Conservation (phyloP, 2,113 vertebrate species). For the Kryptolebias marmoratus region DNA sequence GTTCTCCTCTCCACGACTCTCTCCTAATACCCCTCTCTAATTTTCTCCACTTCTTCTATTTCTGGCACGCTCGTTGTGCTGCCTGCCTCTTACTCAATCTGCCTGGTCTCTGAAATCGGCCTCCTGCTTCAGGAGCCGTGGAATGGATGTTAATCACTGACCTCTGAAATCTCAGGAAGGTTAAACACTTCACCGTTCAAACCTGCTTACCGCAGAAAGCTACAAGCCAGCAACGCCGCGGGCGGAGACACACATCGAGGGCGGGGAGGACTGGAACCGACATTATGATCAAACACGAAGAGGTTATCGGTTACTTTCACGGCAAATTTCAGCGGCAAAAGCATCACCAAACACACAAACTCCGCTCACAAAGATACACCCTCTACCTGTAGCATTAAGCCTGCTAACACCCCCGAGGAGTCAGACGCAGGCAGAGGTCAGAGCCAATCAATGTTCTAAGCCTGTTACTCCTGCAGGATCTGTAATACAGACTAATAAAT, state of each 20-base stretch:
- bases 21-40: slow-evolving; percentile 29
- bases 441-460: slow-evolving; percentile 56
- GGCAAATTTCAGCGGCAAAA: slow-evolving; percentile 8
- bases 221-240: slow-evolving; percentile 14
- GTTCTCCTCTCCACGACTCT: slow-evolving; percentile 3
- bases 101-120: slow-evolving; percentile 23
- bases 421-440: slow-evolving; percentile 40
- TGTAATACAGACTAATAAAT: slow-evolving; percentile 57
- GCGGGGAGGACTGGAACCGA: slow-evolving; percentile 4
- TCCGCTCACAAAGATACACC: neutral
- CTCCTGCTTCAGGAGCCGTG: slow-evolving; percentile 43
- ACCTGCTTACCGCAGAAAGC: slow-evolving; percentile 29
- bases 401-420: slow-evolving; percentile 9
- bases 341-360: neutral
- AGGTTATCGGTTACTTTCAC: slow-evolving; percentile 13
- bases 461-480: slow-evolving; percentile 35
- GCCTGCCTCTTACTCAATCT: slow-evolving; percentile 6
- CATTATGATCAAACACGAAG: slow-evolving; percentile 4
- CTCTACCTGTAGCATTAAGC: neutral
- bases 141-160: slow-evolving; percentile 38
- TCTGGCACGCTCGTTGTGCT: slow-evolving; percentile 30
- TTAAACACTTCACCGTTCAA: slow-evolving; percentile 49
- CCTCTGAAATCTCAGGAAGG: slow-evolving; percentile 10
- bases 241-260: slow-evolving; percentile 47
- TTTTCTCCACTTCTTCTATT: slow-evolving; percentile 39